Evolutionary conservation across 2,888 invertebrate species (phyloP), one percentile per base, ranked within the genome.

Genomic region (Luffia ferchaultella): DNA sequence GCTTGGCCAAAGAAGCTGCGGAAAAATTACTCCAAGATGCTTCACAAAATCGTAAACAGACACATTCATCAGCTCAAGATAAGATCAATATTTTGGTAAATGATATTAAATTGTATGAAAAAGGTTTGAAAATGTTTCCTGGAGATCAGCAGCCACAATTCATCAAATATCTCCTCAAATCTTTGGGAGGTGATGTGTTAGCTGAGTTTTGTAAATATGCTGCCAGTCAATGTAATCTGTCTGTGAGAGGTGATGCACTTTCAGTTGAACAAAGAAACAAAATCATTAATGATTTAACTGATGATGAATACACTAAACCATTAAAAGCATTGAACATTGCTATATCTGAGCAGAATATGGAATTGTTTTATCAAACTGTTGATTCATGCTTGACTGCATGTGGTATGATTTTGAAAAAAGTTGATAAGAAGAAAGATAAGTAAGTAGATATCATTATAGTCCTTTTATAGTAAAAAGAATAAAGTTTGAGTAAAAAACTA

Each of bases 401-500:
- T 67, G 90, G 91, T 53, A 90, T 95, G 88, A 90, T 93, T 58
- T 74, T 95, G 54, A 93, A 92, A 63, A 97, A 96, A 73, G 86
- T 91, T 54, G 97, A 97, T 67, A 96, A 96, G 70, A 96, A 95
- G 68, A 94, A 93, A 66, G 91, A 93, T 67, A 87, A 79, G 85
- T 85, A 62, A 62, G 73, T 72, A 49, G n/a, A n/a, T n/a, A n/a
- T n/a, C n/a, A n/a, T n/a, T n/a, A n/a, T n/a, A n/a, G n/a, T n/a
- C n/a, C n/a, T n/a, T n/a, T n/a, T n/a, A n/a, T n/a, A n/a, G n/a
- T n/a, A n/a, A n/a, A n/a, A n/a, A n/a, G n/a, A n/a, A n/a, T n/a
- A n/a, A n/a, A n/a, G n/a, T n/a, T n/a, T n/a, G n/a, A n/a, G n/a
- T n/a, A n/a, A n/a, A n/a, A n/a, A n/a, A n/a, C n/a, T n/a, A n/a